Evolutionary conservation across 2,797 vertebrate genomes (phyloP).

Genomic region (Esox lucius): DNA sequence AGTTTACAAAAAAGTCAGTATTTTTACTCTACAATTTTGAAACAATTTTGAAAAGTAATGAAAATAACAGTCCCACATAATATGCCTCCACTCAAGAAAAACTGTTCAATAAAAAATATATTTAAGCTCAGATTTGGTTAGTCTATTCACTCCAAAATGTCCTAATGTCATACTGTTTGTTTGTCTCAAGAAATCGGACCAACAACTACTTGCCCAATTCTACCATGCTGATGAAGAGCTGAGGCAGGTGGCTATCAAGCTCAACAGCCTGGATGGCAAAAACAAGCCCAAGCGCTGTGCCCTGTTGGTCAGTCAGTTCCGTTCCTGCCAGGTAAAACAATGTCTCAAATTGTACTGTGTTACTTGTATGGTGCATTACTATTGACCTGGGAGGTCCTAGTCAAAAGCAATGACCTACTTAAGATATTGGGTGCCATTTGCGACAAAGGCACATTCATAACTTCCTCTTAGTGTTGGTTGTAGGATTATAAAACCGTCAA

Average conservation of each 20-base stretch:
- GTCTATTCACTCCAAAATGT: background rate
- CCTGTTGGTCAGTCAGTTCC: constrained; percentile 84
- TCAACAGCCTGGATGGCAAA: constrained; percentile 85
- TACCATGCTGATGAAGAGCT: constrained; percentile 87
- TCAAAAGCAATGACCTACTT: background rate
- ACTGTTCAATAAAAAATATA: background rate
- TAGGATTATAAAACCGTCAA: background rate
- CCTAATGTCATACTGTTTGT: background rate
- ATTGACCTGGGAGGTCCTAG: background rate
- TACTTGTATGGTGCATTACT: background rate
- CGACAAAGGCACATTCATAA: background rate
- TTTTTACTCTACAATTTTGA: too few species aligned
- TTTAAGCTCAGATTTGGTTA: background rate
- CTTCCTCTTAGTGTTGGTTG: background rate
- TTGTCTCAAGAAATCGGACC: constrained; percentile 78
- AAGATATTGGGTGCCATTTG: background rate
- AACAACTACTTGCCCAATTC: constrained; percentile 85
- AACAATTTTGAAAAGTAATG: too few species aligned
- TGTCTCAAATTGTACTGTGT: background rate
- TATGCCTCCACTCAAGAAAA: background rate
- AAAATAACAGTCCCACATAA: background rate
- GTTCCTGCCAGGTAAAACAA: constrained; percentile 82
- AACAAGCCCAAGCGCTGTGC: constrained; percentile 86
- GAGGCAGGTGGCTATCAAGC: constrained; percentile 83
- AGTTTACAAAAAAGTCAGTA: background rate